Base-by-base conservation (phyloP, 2,888 invertebrate genomes). In the Pocota personata region DNA sequence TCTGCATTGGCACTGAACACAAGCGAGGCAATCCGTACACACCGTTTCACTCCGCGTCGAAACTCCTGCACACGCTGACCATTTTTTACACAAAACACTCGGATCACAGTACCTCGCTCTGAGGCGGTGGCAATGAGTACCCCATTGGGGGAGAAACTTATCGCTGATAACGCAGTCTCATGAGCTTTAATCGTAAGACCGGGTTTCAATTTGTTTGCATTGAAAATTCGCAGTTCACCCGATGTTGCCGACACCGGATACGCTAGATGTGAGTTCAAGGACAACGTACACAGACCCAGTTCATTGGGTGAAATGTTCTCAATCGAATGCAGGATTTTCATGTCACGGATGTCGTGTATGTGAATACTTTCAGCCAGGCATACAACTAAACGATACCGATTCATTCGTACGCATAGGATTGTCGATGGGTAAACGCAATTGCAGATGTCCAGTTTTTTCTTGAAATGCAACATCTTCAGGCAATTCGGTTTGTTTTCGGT, bases 291-390 rank as follows among this genome's bases (percentile, higher is more conserved):
- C 30, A 92, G 88, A 0, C 93, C 92, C 88, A 89, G 87, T 69
- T 90, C 90, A 87, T 92, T 92, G 8, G 90, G 90, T 14, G 91
- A 90, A 55, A 92, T 90, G 66, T 91, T 91, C 79, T 90, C 90
- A 50, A 92, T 92, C 82, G 91, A 91, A 86, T 92, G 91, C 82
- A 92, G 88, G 50, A 92, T 90, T 88, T 92, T 91, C 92, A 92
- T 92, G 82, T 92, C 92, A 30, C 91, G 91, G 72, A 92, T 93
- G 80, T 92, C 92, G 52, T 93, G 93, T 72, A 92, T 92, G 87
- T 92, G 92, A 88, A 92, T 91, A 87, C 91, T 91, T 77, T 92
- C 91, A 35, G 90, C 90, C 87, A 92, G 88, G 66, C 92, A 90
- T 4, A 92, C 92, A 2, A 93, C 89, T 72, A 92, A 78, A 0